Conservation (phyloP, 2,888 invertebrate genomes). For the Bellardia bayeri region DNA sequence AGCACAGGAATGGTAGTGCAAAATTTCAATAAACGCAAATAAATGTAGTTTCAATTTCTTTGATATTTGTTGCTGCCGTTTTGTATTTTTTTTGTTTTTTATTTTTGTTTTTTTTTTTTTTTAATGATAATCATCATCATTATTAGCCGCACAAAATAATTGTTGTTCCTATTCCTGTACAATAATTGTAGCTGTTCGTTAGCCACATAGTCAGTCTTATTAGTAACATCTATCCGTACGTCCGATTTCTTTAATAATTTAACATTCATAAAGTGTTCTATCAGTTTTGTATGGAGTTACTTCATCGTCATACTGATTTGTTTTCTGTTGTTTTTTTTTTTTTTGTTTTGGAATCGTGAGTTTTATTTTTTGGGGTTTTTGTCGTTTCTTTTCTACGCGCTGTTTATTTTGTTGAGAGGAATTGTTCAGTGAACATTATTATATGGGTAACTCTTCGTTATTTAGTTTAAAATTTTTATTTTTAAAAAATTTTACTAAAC, state of each 20-base stretch:
- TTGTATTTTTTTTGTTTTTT: neutral
- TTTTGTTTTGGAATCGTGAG: neutral
- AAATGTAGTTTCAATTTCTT: slow-evolving; percentile 48
- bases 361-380: slow-evolving; percentile 25
- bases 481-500: neutral
- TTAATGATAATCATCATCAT: slow-evolving; percentile 49
- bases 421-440: slow-evolving; percentile 39
- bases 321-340: slow-evolving; percentile 46
- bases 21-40: slow-evolving; percentile 74
- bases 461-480: neutral
- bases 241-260: slow-evolving; percentile 69
- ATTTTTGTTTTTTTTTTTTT: slow-evolving; percentile 28
- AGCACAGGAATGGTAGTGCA: slow-evolving; percentile 71
- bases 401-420: slow-evolving; percentile 38
- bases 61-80: slow-evolving; percentile 47
- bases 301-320: slow-evolving; percentile 70
- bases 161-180: slow-evolving; percentile 56
- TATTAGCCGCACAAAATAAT: slow-evolving; percentile 35
- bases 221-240: slow-evolving; percentile 56
- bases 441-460: slow-evolving; percentile 5
- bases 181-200: slow-evolving; percentile 48
- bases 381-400: slow-evolving; percentile 31
- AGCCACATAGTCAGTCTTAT: neutral
- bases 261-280: slow-evolving; percentile 76
- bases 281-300: slow-evolving; percentile 62